These are phyloP conservation scores for Neotragus pygmaeus DNA, from an alignment of 2,113 vertebrate genomes.

Conservation along the genomic window DNA sequence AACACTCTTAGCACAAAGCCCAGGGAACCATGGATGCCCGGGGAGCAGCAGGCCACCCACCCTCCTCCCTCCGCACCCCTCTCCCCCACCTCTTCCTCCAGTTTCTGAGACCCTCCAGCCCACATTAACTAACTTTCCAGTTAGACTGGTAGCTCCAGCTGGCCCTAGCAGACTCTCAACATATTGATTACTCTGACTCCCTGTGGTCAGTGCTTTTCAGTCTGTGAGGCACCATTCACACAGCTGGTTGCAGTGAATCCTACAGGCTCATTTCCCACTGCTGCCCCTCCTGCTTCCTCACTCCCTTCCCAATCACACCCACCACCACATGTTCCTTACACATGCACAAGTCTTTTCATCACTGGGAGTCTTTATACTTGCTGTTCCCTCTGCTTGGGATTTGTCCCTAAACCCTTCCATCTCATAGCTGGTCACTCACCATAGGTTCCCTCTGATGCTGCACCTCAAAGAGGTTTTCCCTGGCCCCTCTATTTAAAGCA, in stretches of 20 bases:
- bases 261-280: neutral
- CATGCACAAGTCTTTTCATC: neutral
- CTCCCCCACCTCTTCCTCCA: neutral
- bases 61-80: neutral
- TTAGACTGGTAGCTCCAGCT: neutral
- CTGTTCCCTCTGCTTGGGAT: neutral
- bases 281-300: neutral
- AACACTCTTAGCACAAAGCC: neutral
- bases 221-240: neutral
- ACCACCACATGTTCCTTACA: neutral
- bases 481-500: neutral
- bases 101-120: neutral
- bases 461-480: neutral
- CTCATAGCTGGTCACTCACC: neutral
- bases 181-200: neutral
- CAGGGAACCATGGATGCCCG: neutral
- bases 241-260: neutral
- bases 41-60: neutral
- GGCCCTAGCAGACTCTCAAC: neutral
- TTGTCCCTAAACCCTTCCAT: neutral
- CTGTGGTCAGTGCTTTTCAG: neutral
- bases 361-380: neutral
- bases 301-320: neutral
- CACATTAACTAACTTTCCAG: neutral
- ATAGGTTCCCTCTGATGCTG: too few relatives aligned